Percentiles rank a stretch among this genome's conserved stretches.
Evolutionary conservation across 2,888 invertebrate species (phyloP).

Genomic region (Netelia virgata): DNA sequence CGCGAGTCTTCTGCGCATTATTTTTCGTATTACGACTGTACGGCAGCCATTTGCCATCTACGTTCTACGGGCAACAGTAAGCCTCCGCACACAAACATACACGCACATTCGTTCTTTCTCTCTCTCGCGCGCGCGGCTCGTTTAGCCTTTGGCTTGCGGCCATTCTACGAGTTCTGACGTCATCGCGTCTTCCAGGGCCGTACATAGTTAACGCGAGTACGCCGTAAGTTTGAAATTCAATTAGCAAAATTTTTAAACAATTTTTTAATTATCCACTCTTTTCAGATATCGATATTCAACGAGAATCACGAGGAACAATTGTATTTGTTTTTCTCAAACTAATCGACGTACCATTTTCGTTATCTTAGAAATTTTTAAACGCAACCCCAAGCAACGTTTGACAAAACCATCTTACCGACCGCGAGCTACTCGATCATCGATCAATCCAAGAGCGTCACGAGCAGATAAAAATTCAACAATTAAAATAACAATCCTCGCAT

Average conservation of each 20-base stretch:
- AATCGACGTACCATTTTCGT: not conserved
- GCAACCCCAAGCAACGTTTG: too few species aligned
- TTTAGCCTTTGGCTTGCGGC: slow-evolving; percentile 79
- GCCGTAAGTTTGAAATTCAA: not conserved
- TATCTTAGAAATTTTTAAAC: not conserved
- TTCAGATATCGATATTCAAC: too few species aligned
- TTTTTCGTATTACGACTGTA: slow-evolving; percentile 74
- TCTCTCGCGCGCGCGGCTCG: slow-evolving; percentile 67
- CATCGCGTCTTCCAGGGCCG: slow-evolving; percentile 67
- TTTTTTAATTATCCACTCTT: too few species aligned
- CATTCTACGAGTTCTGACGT: slow-evolving; percentile 75
- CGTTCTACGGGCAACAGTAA: slow-evolving; percentile 37
- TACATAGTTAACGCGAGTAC: slow-evolving; percentile 34
- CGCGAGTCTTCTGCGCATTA: slow-evolving; percentile 78
- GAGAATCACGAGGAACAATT: too few species aligned
- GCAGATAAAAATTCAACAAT: not conserved
- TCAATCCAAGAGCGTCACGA: not conserved
- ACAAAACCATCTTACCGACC: slow-evolving; percentile 28
- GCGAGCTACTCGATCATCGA: not conserved
- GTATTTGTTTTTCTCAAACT: too few species aligned
- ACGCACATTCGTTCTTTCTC: slow-evolving; percentile 10
- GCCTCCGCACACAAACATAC: slow-evolving; percentile 38
- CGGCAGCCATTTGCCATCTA: slow-evolving; percentile 81
- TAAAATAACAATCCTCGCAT: not conserved
- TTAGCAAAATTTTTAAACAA: too few species aligned